Evolutionary conservation across 2,888 invertebrate species (phyloP).

Genomic region (Hypselothyrea guttata): DNA sequence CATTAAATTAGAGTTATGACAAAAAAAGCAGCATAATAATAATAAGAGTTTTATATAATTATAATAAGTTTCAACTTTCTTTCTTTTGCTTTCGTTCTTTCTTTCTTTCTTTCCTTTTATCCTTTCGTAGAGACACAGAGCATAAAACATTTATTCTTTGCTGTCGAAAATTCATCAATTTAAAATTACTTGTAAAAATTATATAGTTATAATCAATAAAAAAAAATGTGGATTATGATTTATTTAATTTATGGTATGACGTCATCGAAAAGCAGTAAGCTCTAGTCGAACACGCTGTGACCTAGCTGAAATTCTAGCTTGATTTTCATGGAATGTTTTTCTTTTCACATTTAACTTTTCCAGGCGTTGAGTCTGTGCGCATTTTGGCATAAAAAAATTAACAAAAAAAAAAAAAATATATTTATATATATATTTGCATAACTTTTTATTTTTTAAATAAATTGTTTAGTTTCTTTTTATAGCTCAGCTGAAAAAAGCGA

Average conservation of each 20-base stretch:
- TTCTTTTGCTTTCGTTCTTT: constrained; percentile 22
- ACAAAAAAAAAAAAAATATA: neutral
- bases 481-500: constrained; percentile 40
- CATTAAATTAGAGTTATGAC: constrained; percentile 48
- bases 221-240: constrained; percentile 1
- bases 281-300: neutral
- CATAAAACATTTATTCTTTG: constrained; percentile 35
- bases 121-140: constrained; percentile 63
- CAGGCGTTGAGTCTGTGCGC: neutral
- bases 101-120: constrained; percentile 24
- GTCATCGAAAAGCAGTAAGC: neutral
- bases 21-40: constrained; percentile 41
- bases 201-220: constrained; percentile 7
- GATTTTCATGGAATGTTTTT: constrained; percentile 50
- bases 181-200: constrained; percentile 7
- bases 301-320: constrained; percentile 5
- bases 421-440: no score
- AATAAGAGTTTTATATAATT: constrained; percentile 15
- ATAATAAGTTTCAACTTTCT: constrained; percentile 29
- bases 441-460: constrained; percentile 7
- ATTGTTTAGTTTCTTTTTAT: constrained; percentile 1
- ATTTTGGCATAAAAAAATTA: constrained; percentile 1
- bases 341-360: constrained; percentile 11
- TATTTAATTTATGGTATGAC: constrained; percentile 12
- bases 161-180: constrained; percentile 23